Evolutionary conservation across 2,113 vertebrate species (phyloP), one percentile per base, ranked within the genome.

Genomic region (Chionis minor): DNA sequence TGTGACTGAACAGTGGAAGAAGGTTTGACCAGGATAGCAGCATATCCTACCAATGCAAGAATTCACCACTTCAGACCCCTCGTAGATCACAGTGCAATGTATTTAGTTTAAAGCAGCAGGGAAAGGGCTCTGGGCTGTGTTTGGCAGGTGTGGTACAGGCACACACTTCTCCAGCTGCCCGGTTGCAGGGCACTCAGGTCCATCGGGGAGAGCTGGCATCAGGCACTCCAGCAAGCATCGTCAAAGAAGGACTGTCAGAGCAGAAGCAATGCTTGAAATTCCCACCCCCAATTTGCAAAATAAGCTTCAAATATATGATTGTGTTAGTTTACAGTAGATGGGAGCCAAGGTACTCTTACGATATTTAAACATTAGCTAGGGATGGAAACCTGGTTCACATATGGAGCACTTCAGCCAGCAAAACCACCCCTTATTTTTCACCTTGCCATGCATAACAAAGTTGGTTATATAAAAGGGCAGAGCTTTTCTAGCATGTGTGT

Each of bases 351-450:
- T 63, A 32, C 30, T 7, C 90, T 92, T 82, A 18, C 40, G 62
- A 35, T 49, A 62, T 62, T 78, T 63, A 35, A 86, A 51, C 8
- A 55, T 28, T 26, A 75, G 10, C 32, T 61, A 27, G 52, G 42
- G 32, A 38, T n/a, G 28, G 71, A 72, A 91, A 70, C 9, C 21
- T 90, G 23, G 10, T 47, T 38, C 71, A 18, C 4, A 7, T 3
- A 22, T 44, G 38, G 15, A 62, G 27, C 0, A 1, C 26, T 77
- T 63, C 38, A 72, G 62, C 52, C 45, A 69, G 67, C 18, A 89
- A 86, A 86, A 42, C 10, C 40, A 69, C 6, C 15, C 20, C 0
- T 0, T n/a, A 10, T 38, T 52, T 51, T 3, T 35, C 32, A 45
- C 9, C 24, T 88, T 74, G 55, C 18, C 10, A 4, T 35, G 3